phyloP scores from a whole-genome alignment of 1,140 invertebrate species.

The Octopus sinensis region DNA sequence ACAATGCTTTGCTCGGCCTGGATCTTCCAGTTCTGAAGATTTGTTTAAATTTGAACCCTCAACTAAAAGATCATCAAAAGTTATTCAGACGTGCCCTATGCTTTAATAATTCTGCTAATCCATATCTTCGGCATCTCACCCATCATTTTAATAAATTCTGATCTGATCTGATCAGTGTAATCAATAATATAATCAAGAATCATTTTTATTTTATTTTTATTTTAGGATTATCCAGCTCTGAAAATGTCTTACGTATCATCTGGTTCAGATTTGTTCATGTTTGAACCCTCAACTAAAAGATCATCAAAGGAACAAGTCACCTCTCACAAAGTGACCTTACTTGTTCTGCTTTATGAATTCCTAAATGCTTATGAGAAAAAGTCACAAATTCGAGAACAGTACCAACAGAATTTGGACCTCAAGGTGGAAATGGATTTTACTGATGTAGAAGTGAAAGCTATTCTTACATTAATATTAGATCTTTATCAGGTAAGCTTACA shows the following conservation, averaged over 20 bases:
- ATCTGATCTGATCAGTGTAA: too few relatives aligned
- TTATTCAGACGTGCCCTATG: too few relatives aligned
- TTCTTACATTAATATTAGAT: slow-evolving; percentile 2
- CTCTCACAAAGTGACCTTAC: slow-evolving; percentile 2
- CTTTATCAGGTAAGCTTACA: slow-evolving; percentile 9
- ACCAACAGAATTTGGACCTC: background rate
- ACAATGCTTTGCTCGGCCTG: too few relatives aligned
- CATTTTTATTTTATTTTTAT: too few relatives aligned
- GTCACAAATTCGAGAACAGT: background rate
- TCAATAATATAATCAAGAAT: too few relatives aligned
- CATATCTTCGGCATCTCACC: too few relatives aligned
- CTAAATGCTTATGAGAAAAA: slow-evolving; percentile 7
- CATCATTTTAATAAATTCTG: too few relatives aligned
- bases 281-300: background rate
- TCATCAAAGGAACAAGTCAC: slow-evolving; percentile 12
- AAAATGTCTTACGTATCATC: background rate
- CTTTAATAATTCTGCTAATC: too few relatives aligned
- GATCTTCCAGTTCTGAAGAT: background rate
- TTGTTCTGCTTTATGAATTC: slow-evolving; percentile 4
- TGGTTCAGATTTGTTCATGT: slow-evolving; percentile 2
- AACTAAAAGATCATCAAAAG: background rate
- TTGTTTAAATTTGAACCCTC: slow-evolving; percentile 1
- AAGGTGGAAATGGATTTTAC: background rate
- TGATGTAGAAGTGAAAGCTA: background rate
- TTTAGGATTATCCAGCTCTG: too few relatives aligned